A percentile compares a stretch with the other conserved stretches of the same genome.
Evolutionary conservation across 2,113 vertebrate genomes (phyloP).

Genomic region (Pelecanus crispus): DNA sequence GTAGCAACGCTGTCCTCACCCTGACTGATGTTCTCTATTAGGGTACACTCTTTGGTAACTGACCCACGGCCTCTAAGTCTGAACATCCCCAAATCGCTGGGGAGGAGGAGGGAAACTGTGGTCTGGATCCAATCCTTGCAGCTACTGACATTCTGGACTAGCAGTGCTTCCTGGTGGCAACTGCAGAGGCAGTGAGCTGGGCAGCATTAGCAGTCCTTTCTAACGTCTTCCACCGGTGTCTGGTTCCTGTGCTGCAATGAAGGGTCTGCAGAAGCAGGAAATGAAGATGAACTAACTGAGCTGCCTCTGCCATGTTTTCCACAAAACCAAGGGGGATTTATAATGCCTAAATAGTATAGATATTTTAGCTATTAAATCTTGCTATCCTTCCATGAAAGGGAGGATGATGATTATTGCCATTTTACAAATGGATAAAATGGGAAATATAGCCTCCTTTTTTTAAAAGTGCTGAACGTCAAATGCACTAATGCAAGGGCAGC

Average conservation of each 20-base stretch:
- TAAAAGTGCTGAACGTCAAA: background rate
- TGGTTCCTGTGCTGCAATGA: background rate
- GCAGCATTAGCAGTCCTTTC: background rate
- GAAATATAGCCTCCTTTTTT: background rate
- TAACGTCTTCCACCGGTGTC: background rate
- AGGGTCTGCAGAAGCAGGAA: background rate
- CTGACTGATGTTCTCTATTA: background rate
- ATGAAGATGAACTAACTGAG: background rate
- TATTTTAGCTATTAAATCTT: background rate
- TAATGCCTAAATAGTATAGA: background rate
- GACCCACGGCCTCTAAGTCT: background rate
- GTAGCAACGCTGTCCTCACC: background rate
- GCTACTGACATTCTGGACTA: background rate
- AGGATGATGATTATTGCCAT: background rate
- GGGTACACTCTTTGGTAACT: background rate
- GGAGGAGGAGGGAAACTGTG: background rate
- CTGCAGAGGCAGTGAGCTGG: background rate
- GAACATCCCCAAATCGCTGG: background rate
- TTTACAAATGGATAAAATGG: background rate
- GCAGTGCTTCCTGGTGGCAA: background rate
- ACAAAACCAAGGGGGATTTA: background rate
- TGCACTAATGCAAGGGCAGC: background rate
- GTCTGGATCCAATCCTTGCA: background rate
- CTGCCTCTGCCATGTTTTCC: background rate
- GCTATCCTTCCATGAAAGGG: rapidly evolving